Evolutionary conservation across 2,797 vertebrate genomes (phyloP), one percentile per base, ranked within the genome.

Genomic region (Luscinia luscinia): DNA sequence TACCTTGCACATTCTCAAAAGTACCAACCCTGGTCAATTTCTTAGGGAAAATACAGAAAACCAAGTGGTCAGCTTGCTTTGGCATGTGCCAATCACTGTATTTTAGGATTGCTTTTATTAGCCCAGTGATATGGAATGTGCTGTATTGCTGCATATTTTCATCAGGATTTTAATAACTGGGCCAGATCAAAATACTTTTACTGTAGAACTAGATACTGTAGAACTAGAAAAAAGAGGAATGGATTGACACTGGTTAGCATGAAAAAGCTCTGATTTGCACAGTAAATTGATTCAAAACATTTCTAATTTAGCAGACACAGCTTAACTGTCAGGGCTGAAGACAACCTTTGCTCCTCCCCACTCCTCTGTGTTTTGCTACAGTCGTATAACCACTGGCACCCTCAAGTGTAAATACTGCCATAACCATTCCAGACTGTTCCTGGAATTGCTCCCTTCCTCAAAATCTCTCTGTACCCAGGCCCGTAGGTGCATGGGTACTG

Each of bases 101-200:
- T 69, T 92, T 86, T 64, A n/a, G 38, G 36, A 17, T 79, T 78
- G 68, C 23, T 84, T 91, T 77, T 49, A 45, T 88, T 77, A 74
- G 49, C 28, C 52, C 76, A 30, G 57, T 84, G 48, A 34, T 84
- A 34, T 0, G 2, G 57, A 78, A 61, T n/a, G 38, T 73, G 59
- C 63, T 40, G 18, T 85, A 61, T 67, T 57, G 54, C 68, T 87
- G 51, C 0, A 0, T 77, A 23, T 69, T 94, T 67, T 59, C 40
- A 45, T 63, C 62, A 79, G 64, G 57, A n/a, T 67, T 90, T 83
- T 48, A 89, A 67, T 81, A 66, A 68, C 40, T 94, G 23, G 86
- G 69, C 84, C 79, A 68, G 74, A 84, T 81, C 48, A 87, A 94
- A 94, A 77, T 79, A 81, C 43, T 86, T 93, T 83, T 77, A 58